A percentile compares a stretch with the other conserved stretches of the same genome.
Evolutionary conservation across 2,888 invertebrate genomes (phyloP).

Genomic region (Andrena flavipes): DNA sequence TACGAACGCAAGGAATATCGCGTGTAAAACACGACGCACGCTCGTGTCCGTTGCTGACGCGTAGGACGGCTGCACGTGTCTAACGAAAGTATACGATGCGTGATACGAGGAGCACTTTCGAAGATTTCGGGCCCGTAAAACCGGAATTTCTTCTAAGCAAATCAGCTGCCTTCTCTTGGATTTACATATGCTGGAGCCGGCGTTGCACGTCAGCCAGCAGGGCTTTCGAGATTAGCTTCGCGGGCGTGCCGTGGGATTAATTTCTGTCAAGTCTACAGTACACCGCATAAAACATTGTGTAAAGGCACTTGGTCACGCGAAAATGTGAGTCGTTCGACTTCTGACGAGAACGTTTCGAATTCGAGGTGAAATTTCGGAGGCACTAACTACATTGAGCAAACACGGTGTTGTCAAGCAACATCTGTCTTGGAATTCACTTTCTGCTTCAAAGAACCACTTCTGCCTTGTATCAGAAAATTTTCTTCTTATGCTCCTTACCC

Average conservation of each 20-base stretch:
- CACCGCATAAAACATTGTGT: background rate
- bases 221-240: background rate
- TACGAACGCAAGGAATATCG: conserved; percentile 38
- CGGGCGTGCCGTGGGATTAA: background rate
- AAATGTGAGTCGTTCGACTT: background rate
- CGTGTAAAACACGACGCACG: conserved; percentile 48
- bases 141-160: conserved; percentile 43
- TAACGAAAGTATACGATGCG: conserved; percentile 47
- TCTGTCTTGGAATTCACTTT: background rate
- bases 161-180: conserved; percentile 7
- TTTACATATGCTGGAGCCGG: conserved; percentile 2
- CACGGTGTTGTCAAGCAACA: too few species aligned
- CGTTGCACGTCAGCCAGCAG: conserved; percentile 2
- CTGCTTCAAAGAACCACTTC: background rate
- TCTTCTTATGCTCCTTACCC: background rate
- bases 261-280: background rate
- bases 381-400: background rate
- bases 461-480: background rate
- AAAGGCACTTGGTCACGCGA: background rate
- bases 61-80: conserved; percentile 48
- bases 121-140: conserved; percentile 23
- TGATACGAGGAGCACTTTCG: conserved; percentile 34
- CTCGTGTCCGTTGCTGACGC: conserved; percentile 45
- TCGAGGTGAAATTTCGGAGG: conserved; percentile 13
- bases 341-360: background rate